These are phyloP conservation scores for Pluvialis apricaria DNA, from an alignment of 2,113 vertebrate genomes.

Conservation along the genomic window DNA sequence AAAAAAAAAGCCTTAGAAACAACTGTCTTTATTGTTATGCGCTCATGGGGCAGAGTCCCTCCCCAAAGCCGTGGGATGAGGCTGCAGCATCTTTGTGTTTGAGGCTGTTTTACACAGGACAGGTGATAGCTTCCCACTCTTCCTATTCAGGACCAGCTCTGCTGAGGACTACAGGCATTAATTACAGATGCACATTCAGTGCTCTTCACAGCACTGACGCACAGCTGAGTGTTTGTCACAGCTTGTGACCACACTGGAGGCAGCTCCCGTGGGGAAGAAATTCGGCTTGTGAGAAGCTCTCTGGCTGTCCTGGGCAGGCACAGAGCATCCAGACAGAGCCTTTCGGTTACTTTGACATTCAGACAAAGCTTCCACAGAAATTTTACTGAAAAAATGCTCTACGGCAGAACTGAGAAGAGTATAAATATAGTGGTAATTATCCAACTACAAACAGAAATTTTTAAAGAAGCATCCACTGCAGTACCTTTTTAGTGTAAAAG, in stretches of 20 bases:
- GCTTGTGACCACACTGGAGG: not conserved
- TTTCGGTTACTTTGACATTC: slow-evolving; percentile 15
- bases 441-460: slow-evolving; percentile 44
- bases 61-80: accelerated
- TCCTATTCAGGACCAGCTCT: not conserved
- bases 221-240: not conserved
- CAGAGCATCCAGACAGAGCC: slow-evolving; percentile 21
- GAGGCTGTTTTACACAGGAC: not conserved
- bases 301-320: not conserved
- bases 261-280: not conserved
- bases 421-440: slow-evolving; percentile 3
- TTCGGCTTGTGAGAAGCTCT: not conserved
- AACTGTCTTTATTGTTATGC: not conserved
- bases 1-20: not conserved
- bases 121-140: not conserved
- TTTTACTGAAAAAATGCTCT: not conserved
- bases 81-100: not conserved
- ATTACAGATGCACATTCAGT: not conserved
- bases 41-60: not conserved
- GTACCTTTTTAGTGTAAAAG: slow-evolving; percentile 49
- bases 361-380: not conserved
- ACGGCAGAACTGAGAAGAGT: not conserved
- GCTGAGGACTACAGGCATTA: not conserved
- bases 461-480: slow-evolving; percentile 39
- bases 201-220: not conserved